These are phyloP conservation scores for Sarcophaga carnaria DNA, from an alignment of 2,888 invertebrate genomes.

Conservation along the genomic window DNA sequence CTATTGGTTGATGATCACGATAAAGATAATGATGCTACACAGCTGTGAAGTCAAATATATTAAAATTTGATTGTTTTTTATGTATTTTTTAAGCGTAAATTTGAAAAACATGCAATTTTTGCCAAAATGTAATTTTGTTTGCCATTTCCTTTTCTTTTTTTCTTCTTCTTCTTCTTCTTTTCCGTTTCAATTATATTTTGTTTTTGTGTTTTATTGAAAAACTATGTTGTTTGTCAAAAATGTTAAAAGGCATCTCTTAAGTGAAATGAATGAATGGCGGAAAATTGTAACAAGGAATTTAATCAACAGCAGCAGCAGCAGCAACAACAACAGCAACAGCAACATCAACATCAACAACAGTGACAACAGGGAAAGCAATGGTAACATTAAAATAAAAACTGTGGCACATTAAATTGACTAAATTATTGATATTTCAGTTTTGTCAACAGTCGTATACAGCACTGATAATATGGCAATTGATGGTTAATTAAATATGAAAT, in stretches of 20 bases:
- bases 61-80: slow-evolving; percentile 68
- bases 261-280: slow-evolving; percentile 57
- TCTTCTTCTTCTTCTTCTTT: not conserved
- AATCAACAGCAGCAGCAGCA: slow-evolving; percentile 34
- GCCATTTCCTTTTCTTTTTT: not conserved
- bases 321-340: not conserved
- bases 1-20: slow-evolving; percentile 13
- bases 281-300: slow-evolving; percentile 47
- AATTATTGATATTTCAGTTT: slow-evolving; percentile 44
- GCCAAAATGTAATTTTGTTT: slow-evolving; percentile 63
- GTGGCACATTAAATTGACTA: slow-evolving; percentile 55
- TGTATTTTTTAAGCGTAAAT: slow-evolving; percentile 67
- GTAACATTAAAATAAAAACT: slow-evolving; percentile 42
- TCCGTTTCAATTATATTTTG: not conserved
- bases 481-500: slow-evolving; percentile 4
- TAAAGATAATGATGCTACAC: slow-evolving; percentile 27
- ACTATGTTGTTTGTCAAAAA: slow-evolving; percentile 69
- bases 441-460: not conserved
- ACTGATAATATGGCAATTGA: slow-evolving; percentile 20
- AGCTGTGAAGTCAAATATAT: slow-evolving; percentile 66
- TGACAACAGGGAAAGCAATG: not conserved
- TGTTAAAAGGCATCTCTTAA: slow-evolving; percentile 57
- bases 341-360: not conserved
- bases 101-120: slow-evolving; percentile 64
- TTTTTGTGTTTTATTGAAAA: slow-evolving; percentile 66